phyloP scores from a whole-genome alignment of 2,797 vertebrate species.

The Parauchenoglanis ngamensis region DNA sequence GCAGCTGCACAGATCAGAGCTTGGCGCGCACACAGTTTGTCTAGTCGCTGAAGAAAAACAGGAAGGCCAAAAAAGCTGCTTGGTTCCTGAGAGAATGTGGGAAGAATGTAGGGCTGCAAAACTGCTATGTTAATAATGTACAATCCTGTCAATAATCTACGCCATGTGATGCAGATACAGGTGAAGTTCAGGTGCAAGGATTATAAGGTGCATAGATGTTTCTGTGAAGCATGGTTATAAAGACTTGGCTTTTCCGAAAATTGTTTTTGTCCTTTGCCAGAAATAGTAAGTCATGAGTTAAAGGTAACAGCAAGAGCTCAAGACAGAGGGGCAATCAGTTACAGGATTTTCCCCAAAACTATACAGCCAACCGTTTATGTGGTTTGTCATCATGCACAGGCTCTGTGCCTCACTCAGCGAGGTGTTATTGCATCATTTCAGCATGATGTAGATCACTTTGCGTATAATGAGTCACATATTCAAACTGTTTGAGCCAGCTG shows the following conservation, averaged over 20 bases:
- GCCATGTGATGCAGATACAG: constrained; percentile 19
- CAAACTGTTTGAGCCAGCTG: constrained; percentile 68
- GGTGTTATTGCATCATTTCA: constrained; percentile 74
- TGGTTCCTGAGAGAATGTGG: constrained; percentile 55
- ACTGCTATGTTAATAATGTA: constrained; percentile 51
- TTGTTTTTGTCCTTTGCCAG: constrained; percentile 49
- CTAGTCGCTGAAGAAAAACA: constrained; percentile 62
- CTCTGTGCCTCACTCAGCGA: constrained; percentile 71
- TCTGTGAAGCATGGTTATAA: neutral
- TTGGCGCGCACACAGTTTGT: constrained; percentile 60
- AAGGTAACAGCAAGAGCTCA: constrained; percentile 59
- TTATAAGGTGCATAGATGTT: constrained; percentile 1
- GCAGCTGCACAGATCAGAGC: constrained; percentile 61
- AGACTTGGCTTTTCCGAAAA: neutral
- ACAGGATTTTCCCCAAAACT: constrained; percentile 55
- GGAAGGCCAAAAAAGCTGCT: constrained; percentile 58
- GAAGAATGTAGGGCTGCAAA: constrained; percentile 51
- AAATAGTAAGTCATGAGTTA: constrained; percentile 52
- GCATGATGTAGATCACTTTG: constrained; percentile 72
- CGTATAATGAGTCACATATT: constrained; percentile 72
- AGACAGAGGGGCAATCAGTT: constrained; percentile 62
- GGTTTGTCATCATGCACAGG: constrained; percentile 66
- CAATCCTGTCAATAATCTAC: constrained; percentile 8
- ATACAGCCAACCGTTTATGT: constrained; percentile 67
- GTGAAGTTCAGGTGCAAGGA: constrained; percentile 51